Percentiles rank a stretch among this genome's conserved stretches.
Evolutionary conservation across 2,888 invertebrate species (phyloP).

Genomic region (Morpho deidamia): DNA sequence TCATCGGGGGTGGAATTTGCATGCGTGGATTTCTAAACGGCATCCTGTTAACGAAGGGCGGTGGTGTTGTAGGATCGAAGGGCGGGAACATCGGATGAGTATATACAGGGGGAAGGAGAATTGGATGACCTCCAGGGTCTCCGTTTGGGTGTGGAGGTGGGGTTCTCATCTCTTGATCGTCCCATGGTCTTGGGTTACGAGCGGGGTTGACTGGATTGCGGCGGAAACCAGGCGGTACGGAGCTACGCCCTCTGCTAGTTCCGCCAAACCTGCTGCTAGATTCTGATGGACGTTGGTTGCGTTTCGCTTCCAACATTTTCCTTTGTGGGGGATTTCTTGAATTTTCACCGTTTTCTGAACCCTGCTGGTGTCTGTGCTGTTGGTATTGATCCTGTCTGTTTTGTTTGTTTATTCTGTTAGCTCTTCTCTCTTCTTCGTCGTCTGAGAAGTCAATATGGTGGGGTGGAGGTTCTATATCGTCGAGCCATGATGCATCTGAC

Average conservation of each 20-base stretch:
- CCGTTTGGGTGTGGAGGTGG: constrained; percentile 42
- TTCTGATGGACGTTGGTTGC: constrained; percentile 64
- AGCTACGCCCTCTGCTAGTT: constrained; percentile 53
- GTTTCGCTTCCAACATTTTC: constrained; percentile 39
- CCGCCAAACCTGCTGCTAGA: constrained; percentile 64
- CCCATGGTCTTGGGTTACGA: constrained; percentile 42
- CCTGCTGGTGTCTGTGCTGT: constrained; percentile 37
- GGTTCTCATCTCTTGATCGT: constrained; percentile 33
- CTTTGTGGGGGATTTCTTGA: constrained; percentile 40
- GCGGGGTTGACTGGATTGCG: constrained; percentile 41
- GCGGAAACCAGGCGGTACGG: constrained; percentile 46
- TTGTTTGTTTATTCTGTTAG: constrained; percentile 49
- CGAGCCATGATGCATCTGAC: constrained; percentile 92
- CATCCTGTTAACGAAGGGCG: constrained; percentile 39
- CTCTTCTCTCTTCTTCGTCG: constrained; percentile 88
- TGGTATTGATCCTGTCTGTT: constrained; percentile 36
- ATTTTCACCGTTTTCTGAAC: constrained; percentile 44
- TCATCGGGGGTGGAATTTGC: constrained; percentile 34
- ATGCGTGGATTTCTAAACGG: constrained; percentile 46
- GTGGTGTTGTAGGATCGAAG: constrained; percentile 35
- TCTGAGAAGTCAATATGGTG: constrained; percentile 89
- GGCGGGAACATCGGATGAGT: constrained; percentile 38
- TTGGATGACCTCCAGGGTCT: constrained; percentile 21
- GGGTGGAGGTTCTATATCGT: constrained; percentile 90
- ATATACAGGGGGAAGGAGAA: constrained; percentile 30